These are phyloP conservation scores for Gnatocerus cornutus DNA, from an alignment of 2,888 invertebrate species.

Conservation along the genomic window DNA sequence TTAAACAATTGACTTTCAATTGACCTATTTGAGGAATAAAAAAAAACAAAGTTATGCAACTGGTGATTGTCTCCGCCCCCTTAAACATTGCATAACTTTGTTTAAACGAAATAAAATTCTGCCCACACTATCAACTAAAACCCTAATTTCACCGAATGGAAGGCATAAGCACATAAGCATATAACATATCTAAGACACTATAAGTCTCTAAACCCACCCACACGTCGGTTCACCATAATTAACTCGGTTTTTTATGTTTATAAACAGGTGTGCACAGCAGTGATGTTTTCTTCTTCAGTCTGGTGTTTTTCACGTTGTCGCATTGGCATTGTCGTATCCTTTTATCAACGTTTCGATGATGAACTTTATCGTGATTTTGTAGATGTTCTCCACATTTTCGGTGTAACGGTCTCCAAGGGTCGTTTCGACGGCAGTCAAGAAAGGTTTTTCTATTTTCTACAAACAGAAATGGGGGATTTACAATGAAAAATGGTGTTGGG, in stretches of 20 bases:
- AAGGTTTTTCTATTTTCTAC: conserved; percentile 93
- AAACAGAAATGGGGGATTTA: conserved; percentile 59
- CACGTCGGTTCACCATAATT: conserved; percentile 19
- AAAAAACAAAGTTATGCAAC: conserved; percentile 19
- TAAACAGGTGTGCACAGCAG: conserved; percentile 23
- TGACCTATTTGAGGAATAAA: conserved; percentile 41
- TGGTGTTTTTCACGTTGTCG: conserved; percentile 63
- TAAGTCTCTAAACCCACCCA: conserved; percentile 12
- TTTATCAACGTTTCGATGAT: conserved; percentile 88
- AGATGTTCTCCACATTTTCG: conserved; percentile 90
- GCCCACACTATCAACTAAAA: not conserved
- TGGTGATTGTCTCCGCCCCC: not conserved
- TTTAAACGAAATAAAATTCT: not conserved
- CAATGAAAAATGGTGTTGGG: no score
- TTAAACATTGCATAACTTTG: not conserved
- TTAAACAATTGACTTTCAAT: conserved; percentile 47
- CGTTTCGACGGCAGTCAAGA: conserved; percentile 87
- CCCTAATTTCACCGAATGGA: conserved; percentile 25
- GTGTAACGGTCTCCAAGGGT: conserved; percentile 92
- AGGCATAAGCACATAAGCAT: conserved; percentile 42
- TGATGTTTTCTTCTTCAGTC: conserved; percentile 39
- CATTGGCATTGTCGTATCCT: conserved; percentile 79
- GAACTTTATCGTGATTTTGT: conserved; percentile 90
- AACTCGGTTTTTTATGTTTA: conserved; percentile 14
- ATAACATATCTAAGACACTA: conserved; percentile 34